Evolutionary conservation across 1,140 invertebrate species (phyloP).

Genomic region (Sweltsa coloradensis): DNA sequence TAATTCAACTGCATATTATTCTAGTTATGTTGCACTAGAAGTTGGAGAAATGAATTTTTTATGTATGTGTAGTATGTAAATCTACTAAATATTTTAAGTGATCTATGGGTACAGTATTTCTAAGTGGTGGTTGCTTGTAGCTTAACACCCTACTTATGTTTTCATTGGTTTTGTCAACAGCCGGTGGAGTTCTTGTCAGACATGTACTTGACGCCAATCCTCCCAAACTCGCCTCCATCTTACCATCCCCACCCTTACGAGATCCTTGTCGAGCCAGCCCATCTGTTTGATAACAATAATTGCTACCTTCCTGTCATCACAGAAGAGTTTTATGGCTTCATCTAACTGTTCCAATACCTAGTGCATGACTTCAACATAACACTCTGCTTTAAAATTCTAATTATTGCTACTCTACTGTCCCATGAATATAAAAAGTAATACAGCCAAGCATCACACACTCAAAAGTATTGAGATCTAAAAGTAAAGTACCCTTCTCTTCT

Average conservation of each 20-base stretch:
- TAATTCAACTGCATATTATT: too few species aligned
- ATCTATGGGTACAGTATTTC: too few species aligned
- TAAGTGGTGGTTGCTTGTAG: too few species aligned
- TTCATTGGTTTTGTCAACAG: constrained; percentile 27
- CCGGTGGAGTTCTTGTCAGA: constrained; percentile 61
- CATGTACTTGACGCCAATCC: constrained; percentile 39
- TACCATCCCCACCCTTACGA: constrained; percentile 8
- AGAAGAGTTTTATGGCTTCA: constrained; percentile 55
- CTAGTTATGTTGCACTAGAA: too few species aligned
- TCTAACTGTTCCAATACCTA: too few species aligned
- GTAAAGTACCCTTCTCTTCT: too few species aligned
- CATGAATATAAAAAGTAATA: background rate
- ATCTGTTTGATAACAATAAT: constrained; percentile 16
- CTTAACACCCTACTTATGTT: too few species aligned
- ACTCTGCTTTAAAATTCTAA: constrained; percentile 5
- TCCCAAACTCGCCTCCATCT: constrained; percentile 28
- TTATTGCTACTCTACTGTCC: background rate
- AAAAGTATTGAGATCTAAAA: too few species aligned
- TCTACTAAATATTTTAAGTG: too few species aligned
- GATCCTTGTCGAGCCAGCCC: constrained; percentile 12
- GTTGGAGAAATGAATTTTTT: too few species aligned
- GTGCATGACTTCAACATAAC: too few species aligned
- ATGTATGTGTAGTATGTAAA: too few species aligned
- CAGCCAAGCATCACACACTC: background rate
- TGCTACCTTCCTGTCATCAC: constrained; percentile 34